phyloP scores from a whole-genome alignment of 2,888 invertebrate species.

The Eupsilia transversa region DNA sequence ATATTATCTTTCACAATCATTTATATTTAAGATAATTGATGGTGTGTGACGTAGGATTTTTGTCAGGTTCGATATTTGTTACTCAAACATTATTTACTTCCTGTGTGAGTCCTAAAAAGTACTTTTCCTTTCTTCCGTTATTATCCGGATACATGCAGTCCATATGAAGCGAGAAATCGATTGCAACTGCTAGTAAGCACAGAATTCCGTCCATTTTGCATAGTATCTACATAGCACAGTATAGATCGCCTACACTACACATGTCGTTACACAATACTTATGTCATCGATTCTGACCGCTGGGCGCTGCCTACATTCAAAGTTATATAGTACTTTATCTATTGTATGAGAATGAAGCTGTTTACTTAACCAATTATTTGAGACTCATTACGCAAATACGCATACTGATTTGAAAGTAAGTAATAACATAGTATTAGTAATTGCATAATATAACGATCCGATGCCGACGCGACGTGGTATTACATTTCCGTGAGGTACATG shows the following conservation, averaged over 20 bases:
- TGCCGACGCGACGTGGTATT: not conserved
- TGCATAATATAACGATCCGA: constrained; percentile 14
- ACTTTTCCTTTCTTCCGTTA: not conserved
- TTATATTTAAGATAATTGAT: not conserved
- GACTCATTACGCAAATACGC: constrained; percentile 36
- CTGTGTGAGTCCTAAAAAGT: not conserved
- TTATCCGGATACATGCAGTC: not conserved
- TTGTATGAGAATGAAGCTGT: constrained; percentile 34
- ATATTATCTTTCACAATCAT: not conserved
- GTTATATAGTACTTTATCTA: constrained; percentile 26
- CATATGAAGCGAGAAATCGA: not conserved
- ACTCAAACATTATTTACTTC: not conserved
- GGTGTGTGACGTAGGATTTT: not conserved
- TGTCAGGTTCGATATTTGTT: not conserved
- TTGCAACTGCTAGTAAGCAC: not conserved
- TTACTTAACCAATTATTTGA: constrained; percentile 49
- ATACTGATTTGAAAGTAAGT: constrained; percentile 40
- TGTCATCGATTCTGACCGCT: constrained; percentile 58
- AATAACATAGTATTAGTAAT: constrained; percentile 24
- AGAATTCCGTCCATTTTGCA: constrained; percentile 2
- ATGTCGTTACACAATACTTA: constrained; percentile 61
- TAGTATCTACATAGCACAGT: constrained; percentile 18
- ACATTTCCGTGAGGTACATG: not conserved
- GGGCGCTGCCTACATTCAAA: constrained; percentile 47
- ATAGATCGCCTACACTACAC: constrained; percentile 41